Evolutionary conservation across 2,888 invertebrate genomes (phyloP).

Genomic region (Acanthosepion pharaonis): DNA sequence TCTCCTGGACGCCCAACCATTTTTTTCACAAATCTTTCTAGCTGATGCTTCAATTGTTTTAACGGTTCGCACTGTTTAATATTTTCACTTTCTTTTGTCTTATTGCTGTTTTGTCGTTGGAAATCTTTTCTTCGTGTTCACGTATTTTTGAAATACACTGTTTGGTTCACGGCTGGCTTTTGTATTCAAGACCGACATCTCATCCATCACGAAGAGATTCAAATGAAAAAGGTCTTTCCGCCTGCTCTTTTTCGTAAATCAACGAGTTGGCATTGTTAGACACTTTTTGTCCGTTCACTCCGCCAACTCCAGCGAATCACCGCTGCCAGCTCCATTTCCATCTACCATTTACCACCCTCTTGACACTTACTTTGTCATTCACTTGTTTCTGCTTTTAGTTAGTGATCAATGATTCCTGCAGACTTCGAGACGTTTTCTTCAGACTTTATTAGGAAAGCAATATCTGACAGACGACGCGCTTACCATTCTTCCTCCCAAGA

Average conservation of each 20-base stretch:
- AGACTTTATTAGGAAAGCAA: background rate
- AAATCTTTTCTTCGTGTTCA: background rate
- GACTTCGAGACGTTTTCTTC: background rate
- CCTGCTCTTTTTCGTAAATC: background rate
- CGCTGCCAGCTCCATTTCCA: background rate
- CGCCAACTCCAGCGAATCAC: background rate
- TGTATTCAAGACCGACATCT: background rate
- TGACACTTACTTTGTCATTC: background rate
- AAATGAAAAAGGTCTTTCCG: background rate
- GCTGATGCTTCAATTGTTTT: too few relatives aligned
- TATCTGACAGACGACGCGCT: background rate
- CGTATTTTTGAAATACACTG: background rate
- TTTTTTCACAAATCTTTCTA: background rate
- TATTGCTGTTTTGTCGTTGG: too few relatives aligned
- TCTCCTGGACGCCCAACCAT: too few relatives aligned
- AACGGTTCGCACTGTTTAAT: background rate
- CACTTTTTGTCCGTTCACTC: background rate
- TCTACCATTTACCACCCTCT: background rate
- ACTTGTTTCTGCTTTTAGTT: background rate
- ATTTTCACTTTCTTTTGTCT: background rate
- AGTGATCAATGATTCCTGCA: background rate
- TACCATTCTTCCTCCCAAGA: background rate
- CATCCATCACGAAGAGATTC: background rate
- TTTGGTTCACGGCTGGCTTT: constrained; percentile 33
- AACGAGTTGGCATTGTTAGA: background rate